Base-by-base conservation (phyloP, 2,113 vertebrate species). In the Xiphophorus hellerii region DNA sequence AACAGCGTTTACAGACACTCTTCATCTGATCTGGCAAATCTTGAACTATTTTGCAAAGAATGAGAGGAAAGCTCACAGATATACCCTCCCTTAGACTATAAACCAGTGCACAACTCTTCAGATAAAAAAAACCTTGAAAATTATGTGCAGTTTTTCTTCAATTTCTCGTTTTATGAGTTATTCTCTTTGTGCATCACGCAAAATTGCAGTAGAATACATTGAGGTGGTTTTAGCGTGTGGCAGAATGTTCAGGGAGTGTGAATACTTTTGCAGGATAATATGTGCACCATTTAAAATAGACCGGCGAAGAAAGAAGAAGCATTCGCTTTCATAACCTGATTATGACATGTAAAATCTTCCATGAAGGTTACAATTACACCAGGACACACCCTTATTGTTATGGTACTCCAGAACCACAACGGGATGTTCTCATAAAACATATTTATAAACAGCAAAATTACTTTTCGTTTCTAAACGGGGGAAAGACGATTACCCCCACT, bases 401-500 rank as follows among this genome's bases (percentile, higher is more conserved):
- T 76, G 62, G 3, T 61, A 44, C 54, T 63, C 37, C 25, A 42
- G 48, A 81, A 37, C 35, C 35, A 37, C 10, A 61, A 20, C 1
- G 65, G 51, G 29, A 66, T 80, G 87, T 82, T 48, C 83, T 83
- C 77, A 69, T 58, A 80, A 86, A 80, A 87, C 80, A 85, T 48
- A 70, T 13, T 74, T 76, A 78, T 81, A 83, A 87, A 87, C 51
- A 62, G 65, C 66, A 73, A 72, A 84, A 85, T 85, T 78, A 85
- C 88, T 80, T 84, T 66, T 44, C 22, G 35, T 65, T 69, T 89
- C 78, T 84, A 70, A 85, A 87, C 67, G 31, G 75, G 78, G 85
- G 77, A 82, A 11, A 76, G 67, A 71, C 88, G 87, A 90, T 90
- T 87, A 91, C 69, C 51, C 58, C 69, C 67, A 5, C 14, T 20